These are phyloP conservation scores for Vanessa cardui DNA, from an alignment of 2,888 invertebrate species.

Conservation along the genomic window DNA sequence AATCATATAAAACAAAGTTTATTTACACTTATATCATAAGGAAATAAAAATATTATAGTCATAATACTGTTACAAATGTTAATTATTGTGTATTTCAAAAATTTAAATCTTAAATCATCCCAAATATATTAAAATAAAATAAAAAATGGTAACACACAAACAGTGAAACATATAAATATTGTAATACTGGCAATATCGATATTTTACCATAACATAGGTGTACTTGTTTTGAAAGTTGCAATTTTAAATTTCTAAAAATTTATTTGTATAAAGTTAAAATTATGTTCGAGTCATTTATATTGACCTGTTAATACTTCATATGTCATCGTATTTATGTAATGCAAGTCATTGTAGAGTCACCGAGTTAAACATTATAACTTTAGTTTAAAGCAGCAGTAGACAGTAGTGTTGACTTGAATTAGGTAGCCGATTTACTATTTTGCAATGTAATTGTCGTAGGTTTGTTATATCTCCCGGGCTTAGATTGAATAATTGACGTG, in stretches of 20 bases:
- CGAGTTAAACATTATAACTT: too few relatives aligned
- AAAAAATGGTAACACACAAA: not conserved
- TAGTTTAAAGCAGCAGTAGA: not conserved
- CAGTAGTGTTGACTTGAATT: not conserved
- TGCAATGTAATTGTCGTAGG: not conserved
- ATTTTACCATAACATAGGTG: not conserved
- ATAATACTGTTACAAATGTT: not conserved
- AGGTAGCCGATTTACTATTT: constrained; percentile 3
- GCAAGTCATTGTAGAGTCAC: not conserved
- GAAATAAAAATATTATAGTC: too few relatives aligned
- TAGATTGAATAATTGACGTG: constrained; percentile 65
- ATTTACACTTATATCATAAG: too few relatives aligned
- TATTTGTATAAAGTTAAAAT: not conserved
- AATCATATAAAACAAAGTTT: too few relatives aligned
- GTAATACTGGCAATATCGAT: not conserved
- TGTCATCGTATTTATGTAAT: not conserved
- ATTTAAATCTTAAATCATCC: too few relatives aligned
- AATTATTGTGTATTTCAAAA: not conserved
- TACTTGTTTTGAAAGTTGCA: not conserved
- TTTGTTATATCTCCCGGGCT: constrained; percentile 50
- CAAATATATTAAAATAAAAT: not conserved
- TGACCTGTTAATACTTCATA: not conserved
- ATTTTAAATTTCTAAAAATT: too few relatives aligned
- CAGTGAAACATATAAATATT: not conserved
- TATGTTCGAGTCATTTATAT: not conserved